A percentile compares a stretch with the other conserved stretches of the same genome.
These are phyloP conservation scores for Lindbergichthys nudifrons DNA, from an alignment of 2,797 vertebrate genomes.

Conservation along the genomic window DNA sequence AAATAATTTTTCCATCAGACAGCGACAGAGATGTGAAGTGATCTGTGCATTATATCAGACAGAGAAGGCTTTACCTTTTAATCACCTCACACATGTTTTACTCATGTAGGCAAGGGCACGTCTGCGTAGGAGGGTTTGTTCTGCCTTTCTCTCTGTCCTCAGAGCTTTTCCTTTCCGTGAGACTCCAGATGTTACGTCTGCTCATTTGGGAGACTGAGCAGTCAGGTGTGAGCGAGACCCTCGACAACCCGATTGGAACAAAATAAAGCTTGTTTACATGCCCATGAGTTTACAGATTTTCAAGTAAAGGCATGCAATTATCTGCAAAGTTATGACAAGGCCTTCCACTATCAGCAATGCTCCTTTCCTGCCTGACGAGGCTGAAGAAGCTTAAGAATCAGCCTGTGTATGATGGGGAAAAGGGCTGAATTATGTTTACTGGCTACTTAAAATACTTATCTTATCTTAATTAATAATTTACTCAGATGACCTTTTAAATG, in stretches of 20 bases:
- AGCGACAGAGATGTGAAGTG: constrained; percentile 37
- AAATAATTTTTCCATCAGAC: constrained; percentile 9
- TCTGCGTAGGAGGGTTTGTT: constrained; percentile 40
- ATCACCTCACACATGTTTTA: constrained; percentile 48
- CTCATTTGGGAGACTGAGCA: constrained; percentile 67
- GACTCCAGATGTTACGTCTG: constrained; percentile 75
- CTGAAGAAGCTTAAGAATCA: constrained; percentile 19
- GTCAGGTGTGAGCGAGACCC: constrained; percentile 71
- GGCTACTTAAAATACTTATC: constrained; percentile 3
- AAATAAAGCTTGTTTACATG: constrained; percentile 47
- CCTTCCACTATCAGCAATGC: constrained; percentile 34
- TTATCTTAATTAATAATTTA: not conserved
- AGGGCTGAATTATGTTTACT: constrained; percentile 13
- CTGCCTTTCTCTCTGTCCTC: constrained; percentile 59
- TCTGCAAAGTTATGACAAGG: constrained; percentile 39
- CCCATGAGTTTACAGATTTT: constrained; percentile 37
- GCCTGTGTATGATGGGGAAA: not conserved
- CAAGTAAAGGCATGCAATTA: constrained; percentile 29
- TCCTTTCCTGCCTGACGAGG: constrained; percentile 31
- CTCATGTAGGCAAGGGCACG: not conserved
- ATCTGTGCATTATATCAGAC: constrained; percentile 34
- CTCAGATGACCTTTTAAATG: not conserved
- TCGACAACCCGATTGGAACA: constrained; percentile 43
- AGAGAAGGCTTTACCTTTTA: constrained; percentile 56
- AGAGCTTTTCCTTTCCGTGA: constrained; percentile 60